Evolutionary conservation across 1,140 invertebrate species (phyloP), one percentile per base, ranked within the genome.

Genomic region (Zophobas atratus): DNA sequence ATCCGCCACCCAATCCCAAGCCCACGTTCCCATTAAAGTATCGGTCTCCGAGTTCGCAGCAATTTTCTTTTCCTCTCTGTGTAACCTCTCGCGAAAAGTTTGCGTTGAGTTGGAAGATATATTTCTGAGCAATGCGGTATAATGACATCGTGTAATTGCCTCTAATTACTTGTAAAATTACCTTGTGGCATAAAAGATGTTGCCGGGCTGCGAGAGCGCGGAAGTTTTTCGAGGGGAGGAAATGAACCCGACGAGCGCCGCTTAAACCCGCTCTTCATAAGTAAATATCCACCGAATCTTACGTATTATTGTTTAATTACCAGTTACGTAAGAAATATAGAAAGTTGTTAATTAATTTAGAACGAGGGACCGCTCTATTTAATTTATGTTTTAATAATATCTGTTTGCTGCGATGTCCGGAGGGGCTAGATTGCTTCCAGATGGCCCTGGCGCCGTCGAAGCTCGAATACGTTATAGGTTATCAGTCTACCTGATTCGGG

Each of bases 141-240:
- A 87, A 87, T 82, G 86, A 86, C 82, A 83, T 85, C 82, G 82
- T 83, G 85, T 86, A 87, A 87, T 86, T 86, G 85, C 83, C 82
- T 84, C 81, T 86, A 86, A 86, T 87, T 87, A 86, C 85, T 87
- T 87, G 85, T 85, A 86, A 86, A 87, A 87, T 86, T 86, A 87
- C 86, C 86, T 87, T 87, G 84, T 84, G 86, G 86, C 84, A 82
- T 84, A 84, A 86, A 86, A 84, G 85, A 86, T 85, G 83, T 82
- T 81, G 80, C 81, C 80, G 80, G 77, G 76, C 46, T 51, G 20
- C 20, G 20, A 20, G 75, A 70, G 51, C 38, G 67, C 78, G 82
- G 79, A 82, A 84, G 82, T 83, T 84, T 82, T 85, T 83, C 82
- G 49, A 75, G 80, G 77, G 80, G 75, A 83, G 81, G 84, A 84